Percentiles rank a stretch among this genome's conserved stretches.
Conservation (phyloP, 2,797 vertebrate genomes). For the Crenichthys baileyi region DNA sequence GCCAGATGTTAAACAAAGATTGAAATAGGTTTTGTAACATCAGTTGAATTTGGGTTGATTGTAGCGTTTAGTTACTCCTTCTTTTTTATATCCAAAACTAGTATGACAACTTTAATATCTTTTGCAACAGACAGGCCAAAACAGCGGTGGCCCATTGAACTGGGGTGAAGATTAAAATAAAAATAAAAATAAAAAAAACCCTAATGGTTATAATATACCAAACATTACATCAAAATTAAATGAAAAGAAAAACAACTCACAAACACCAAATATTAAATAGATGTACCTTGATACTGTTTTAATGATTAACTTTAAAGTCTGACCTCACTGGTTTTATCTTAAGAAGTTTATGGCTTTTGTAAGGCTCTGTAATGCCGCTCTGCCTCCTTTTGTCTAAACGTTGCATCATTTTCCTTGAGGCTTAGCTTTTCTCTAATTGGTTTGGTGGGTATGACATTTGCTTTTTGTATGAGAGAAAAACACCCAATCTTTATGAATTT, state of each 20-base stretch:
- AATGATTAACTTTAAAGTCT: neutral
- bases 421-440: neutral
- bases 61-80: neutral
- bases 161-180: too few relatives aligned
- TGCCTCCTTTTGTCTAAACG: neutral
- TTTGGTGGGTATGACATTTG: neutral
- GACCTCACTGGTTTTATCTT: constrained; percentile 9
- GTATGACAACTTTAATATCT: neutral
- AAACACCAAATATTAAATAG: neutral
- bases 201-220: too few relatives aligned
- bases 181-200: too few relatives aligned
- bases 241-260: neutral
- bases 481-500: neutral
- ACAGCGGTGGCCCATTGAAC: too few relatives aligned
- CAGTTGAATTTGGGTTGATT: neutral
- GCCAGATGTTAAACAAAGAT: neutral
- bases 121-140: too few relatives aligned
- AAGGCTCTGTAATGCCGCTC: neutral
- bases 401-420: neutral
- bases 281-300: neutral
- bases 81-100: neutral
- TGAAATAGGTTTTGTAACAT: neutral
- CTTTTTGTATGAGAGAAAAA: neutral
- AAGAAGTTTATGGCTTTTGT: neutral
- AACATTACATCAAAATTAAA: too few relatives aligned